Evolutionary conservation across 30 jellyfish, hydroid and myxozoan genomes (phyloP), one percentile per base, ranked within the genome.

Genomic region (Calvadosia cruxmelitensis): DNA sequence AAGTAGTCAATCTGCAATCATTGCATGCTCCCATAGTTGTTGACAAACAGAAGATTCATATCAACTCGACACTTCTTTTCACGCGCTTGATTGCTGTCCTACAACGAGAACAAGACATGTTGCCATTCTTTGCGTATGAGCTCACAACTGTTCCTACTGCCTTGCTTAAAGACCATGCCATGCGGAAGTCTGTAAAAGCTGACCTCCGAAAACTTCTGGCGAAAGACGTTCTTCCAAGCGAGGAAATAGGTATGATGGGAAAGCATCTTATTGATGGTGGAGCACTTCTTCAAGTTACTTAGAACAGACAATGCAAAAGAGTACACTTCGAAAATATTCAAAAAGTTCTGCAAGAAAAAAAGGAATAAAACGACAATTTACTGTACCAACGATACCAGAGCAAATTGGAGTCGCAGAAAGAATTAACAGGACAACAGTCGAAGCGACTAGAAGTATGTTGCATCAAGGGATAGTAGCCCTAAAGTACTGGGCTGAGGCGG

Each of bases 371-470:
- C 80, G 77, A 32, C 75, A 81, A 33, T 29, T 25, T 29, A 66
- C 82, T 13, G 65, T 65, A 12, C 94, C 81, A 34, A n/a, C 32
- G 26, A n/a, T 82, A 34, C 86, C 94, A 62, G 73, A 81, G 49
- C 81, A 81, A 71, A 81, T 72, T 32, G 94, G 86, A 15, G 94
- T 81, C 25, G 71, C 81, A 20, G 88, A 81, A 52, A 52, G 94
- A 26, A 65, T 66, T 51, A 80, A 80, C 50, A 57, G 86, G 28
- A 80, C 93, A 26, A 49, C 73, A 33, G 29, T 34, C 34, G 93
- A 80, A 34, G 23, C 77, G 1, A 80, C 93, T 20, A 31, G 78
- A 32, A 35, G 82, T 2, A 72, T 70, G 85, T 36, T 79, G 48
- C 24, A 52, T 29, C 71, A 64, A 23, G 75, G 82, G 28, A 49